These are phyloP conservation scores for Erynnis tages DNA, from an alignment of 2,888 invertebrate species.

Conservation along the genomic window DNA sequence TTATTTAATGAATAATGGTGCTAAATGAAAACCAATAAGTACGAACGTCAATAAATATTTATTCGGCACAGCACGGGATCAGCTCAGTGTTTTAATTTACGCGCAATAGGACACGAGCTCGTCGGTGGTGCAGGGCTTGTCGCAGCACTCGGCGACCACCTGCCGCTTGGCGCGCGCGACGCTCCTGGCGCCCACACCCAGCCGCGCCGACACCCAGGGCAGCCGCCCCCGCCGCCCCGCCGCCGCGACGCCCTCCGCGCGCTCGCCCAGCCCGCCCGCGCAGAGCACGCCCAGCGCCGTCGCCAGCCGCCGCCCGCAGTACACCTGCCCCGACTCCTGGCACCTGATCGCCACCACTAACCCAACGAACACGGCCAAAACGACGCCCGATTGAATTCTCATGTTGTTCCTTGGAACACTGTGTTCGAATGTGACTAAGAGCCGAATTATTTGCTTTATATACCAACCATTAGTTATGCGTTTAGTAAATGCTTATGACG, in stretches of 20 bases:
- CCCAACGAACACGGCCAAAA: neutral
- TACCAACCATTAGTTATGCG: neutral
- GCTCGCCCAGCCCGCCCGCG: constrained; percentile 31
- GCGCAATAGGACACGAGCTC: constrained; percentile 44
- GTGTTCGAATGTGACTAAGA: neutral
- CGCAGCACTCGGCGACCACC: constrained; percentile 45
- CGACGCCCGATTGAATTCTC: constrained; percentile 6
- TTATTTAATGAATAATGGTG: too few species aligned
- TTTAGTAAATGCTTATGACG: neutral
- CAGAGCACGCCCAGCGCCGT: constrained; percentile 33
- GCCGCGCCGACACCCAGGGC: constrained; percentile 32
- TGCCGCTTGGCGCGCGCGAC: constrained; percentile 41
- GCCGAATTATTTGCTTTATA: neutral
- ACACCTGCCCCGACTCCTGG: constrained; percentile 23
- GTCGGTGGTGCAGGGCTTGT: constrained; percentile 41
- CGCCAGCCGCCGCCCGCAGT: constrained; percentile 12
- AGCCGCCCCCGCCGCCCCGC: constrained; percentile 29
- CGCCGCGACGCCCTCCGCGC: constrained; percentile 26
- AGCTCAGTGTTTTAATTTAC: neutral
- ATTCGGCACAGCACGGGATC: neutral
- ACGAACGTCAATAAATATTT: neutral
- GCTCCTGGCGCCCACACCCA: constrained; percentile 28
- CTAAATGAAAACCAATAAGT: too few species aligned
- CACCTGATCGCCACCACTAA: constrained; percentile 3
- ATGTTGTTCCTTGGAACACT: constrained; percentile 3